These are phyloP conservation scores for Tetramorium simillimum DNA, from an alignment of 1,140 invertebrate species.

Conservation along the genomic window DNA sequence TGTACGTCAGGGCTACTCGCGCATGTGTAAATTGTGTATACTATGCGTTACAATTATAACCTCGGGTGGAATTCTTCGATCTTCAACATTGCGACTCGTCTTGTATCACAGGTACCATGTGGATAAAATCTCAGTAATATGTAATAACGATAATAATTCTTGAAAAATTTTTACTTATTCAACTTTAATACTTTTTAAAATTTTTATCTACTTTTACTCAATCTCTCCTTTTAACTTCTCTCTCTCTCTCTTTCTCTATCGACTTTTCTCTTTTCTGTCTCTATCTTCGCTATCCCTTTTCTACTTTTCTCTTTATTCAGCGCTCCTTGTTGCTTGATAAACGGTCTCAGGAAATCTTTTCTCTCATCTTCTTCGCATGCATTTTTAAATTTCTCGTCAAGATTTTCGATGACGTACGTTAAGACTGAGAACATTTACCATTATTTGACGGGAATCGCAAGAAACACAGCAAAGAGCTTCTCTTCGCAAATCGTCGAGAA, in stretches of 20 bases:
- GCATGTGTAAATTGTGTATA: slow-evolving; percentile 80
- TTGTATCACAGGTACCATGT: slow-evolving; percentile 72
- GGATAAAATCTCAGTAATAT: slow-evolving; percentile 65
- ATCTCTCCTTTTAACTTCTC: slow-evolving; percentile 31
- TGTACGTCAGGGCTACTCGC: slow-evolving; percentile 75
- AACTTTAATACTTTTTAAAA: slow-evolving; percentile 68
- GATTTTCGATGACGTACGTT: background rate
- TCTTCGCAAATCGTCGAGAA: background rate
- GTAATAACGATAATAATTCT: slow-evolving; percentile 62
- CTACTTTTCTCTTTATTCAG: slow-evolving; percentile 61
- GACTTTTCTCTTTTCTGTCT: slow-evolving; percentile 18
- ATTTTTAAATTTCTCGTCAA: slow-evolving; percentile 39
- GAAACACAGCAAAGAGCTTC: slow-evolving; percentile 1
- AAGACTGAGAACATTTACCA: background rate
- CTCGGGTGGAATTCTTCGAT: slow-evolving; percentile 71
- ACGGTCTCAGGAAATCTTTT: slow-evolving; percentile 70
- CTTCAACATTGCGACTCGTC: slow-evolving; percentile 68
- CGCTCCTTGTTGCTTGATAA: slow-evolving; percentile 78
- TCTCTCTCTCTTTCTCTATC: slow-evolving; percentile 36
- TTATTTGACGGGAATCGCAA: slow-evolving; percentile 33
- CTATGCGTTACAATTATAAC: slow-evolving; percentile 70
- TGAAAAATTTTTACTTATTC: slow-evolving; percentile 62
- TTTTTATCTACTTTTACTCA: slow-evolving; percentile 61
- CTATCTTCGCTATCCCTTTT: slow-evolving; percentile 64
- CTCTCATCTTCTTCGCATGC: slow-evolving; percentile 74